These are phyloP conservation scores for Cotesia congregata DNA, from an alignment of 2,888 invertebrate genomes.

Conservation along the genomic window DNA sequence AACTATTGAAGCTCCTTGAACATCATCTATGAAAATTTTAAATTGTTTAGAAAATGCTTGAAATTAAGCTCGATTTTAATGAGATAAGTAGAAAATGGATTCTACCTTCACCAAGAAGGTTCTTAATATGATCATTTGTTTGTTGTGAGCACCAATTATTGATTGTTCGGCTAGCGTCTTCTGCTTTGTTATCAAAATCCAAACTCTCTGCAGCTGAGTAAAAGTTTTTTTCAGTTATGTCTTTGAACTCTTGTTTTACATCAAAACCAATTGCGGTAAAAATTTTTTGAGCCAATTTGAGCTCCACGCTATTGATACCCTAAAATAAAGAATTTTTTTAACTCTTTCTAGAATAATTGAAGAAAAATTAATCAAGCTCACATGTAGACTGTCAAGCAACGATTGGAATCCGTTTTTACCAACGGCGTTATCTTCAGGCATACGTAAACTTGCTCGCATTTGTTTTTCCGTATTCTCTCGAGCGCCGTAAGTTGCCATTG, in stretches of 20 bases:
- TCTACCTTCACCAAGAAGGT: constrained; percentile 73
- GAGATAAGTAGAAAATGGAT: too few species aligned
- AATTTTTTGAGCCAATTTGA: constrained; percentile 82
- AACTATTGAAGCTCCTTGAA: constrained; percentile 78
- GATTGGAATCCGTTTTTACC: constrained; percentile 51
- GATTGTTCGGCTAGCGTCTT: constrained; percentile 72
- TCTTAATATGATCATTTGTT: constrained; percentile 84
- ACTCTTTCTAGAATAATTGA: neutral
- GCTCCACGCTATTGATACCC: constrained; percentile 72
- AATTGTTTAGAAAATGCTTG: neutral
- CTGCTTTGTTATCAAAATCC: constrained; percentile 72
- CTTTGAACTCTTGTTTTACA: constrained; percentile 73
- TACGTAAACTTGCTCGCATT: constrained; percentile 53
- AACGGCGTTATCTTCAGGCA: constrained; percentile 52
- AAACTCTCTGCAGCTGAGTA: constrained; percentile 76
- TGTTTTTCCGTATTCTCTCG: constrained; percentile 56
- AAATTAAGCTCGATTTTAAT: neutral
- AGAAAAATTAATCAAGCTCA: constrained; percentile 43
- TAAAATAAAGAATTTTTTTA: constrained; percentile 40
- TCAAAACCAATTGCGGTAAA: constrained; percentile 73
- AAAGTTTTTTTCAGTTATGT: constrained; percentile 76
- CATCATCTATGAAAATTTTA: constrained; percentile 67
- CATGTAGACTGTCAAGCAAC: constrained; percentile 56
- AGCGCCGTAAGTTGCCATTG: constrained; percentile 62
- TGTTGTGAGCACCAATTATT: constrained; percentile 84